Conservation (phyloP, 2,113 vertebrate species). For the Sclerurus mexicanus region DNA sequence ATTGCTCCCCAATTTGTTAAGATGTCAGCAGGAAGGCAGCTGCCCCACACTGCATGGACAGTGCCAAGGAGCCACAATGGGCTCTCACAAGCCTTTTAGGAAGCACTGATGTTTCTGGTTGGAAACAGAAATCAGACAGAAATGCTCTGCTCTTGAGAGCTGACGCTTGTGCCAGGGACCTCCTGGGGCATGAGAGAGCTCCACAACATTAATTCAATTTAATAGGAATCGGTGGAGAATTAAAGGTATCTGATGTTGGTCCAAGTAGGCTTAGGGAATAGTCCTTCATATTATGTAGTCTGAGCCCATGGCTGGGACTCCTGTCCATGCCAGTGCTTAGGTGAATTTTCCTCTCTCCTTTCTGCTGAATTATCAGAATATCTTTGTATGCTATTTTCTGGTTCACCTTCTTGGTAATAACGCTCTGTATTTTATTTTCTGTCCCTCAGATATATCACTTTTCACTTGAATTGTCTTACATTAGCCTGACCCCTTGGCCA, state of each 20-base stretch:
- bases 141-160: neutral
- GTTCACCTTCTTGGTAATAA: neutral
- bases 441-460: neutral
- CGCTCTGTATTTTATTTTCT: neutral
- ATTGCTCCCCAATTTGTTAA: slow-evolving; percentile 2
- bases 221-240: neutral
- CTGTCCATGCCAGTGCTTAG: neutral
- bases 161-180: neutral
- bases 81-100: neutral
- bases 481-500: slow-evolving; percentile 22
- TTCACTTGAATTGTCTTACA: neutral
- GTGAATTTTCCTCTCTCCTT: neutral
- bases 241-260: neutral
- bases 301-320: neutral
- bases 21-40: neutral
- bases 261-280: neutral
- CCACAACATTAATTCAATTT: neutral
- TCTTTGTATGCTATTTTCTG: neutral
- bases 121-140: neutral
- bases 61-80: neutral
- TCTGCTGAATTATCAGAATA: neutral
- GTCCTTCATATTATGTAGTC: neutral
- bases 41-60: neutral
- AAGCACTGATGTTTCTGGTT: neutral
- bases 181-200: neutral